phyloP scores from a whole-genome alignment of 2,797 vertebrate genomes.

The Hyperoplus immaculatus region DNA sequence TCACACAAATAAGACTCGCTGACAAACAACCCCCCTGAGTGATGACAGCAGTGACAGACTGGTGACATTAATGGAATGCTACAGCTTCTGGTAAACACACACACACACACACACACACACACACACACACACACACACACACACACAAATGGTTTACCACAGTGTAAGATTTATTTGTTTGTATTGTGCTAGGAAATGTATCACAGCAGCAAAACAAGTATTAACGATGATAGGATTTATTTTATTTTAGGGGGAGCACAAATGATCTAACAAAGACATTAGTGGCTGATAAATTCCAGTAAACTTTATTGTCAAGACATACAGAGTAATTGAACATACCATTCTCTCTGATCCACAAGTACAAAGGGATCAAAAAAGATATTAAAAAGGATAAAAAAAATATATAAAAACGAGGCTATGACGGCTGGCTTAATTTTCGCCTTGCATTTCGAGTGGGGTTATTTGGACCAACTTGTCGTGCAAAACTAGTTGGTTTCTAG shows the following conservation, averaged over 20 bases:
- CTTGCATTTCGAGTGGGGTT: too few relatives aligned
- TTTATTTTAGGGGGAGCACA: not conserved
- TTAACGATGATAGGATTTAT: not conserved
- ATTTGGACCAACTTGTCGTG: too few relatives aligned
- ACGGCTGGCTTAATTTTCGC: too few relatives aligned
- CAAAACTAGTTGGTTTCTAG: too few relatives aligned
- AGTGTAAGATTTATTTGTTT: constrained; percentile 11
- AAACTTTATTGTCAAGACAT: too few relatives aligned
- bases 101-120: too few relatives aligned
- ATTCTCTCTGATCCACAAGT: too few relatives aligned
- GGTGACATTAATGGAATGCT: constrained; percentile 17
- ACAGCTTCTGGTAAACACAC: constrained; percentile 1
- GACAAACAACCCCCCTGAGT: constrained; percentile 24
- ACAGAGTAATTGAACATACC: too few relatives aligned
- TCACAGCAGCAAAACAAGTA: not conserved
- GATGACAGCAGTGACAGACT: constrained; percentile 16
- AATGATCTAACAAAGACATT: constrained; percentile 15
- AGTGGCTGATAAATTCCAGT: constrained; percentile 20
- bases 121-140: too few relatives aligned
- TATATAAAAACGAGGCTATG: too few relatives aligned
- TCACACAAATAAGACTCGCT: not conserved
- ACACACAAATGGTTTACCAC: constrained; percentile 10
- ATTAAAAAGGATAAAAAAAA: too few relatives aligned
- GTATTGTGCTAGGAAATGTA: constrained; percentile 9
- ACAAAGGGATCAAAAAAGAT: too few relatives aligned